Base-by-base conservation (phyloP, 2,113 vertebrate genomes). In the Apteryx mantelli region DNA sequence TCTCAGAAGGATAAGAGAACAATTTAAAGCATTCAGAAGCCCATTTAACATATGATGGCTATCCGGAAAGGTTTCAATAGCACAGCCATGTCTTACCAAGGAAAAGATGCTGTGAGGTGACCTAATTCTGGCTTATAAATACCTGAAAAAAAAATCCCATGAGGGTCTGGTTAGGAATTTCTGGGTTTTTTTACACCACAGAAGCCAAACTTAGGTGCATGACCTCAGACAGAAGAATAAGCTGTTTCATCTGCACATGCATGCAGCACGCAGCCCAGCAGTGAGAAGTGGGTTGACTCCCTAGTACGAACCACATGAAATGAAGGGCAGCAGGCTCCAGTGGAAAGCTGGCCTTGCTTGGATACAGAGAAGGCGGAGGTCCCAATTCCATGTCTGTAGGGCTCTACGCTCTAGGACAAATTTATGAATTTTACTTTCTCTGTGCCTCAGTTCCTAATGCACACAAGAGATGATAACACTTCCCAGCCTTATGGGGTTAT, bases 191-290 rank as follows among this genome's bases (percentile, higher is more conserved):
- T 63, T 80, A 42, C 18, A 19, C 13, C 30, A 34, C 12, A 74
- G 13, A 88, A 73, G 12, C 6, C 80, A 88, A 36, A 52, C 55
- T 21, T 1, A 53, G 12, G 6, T 13, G 13, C 34, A n/a, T 32
- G 13, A 74, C 25, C 14, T 71, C 3, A 5, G 9, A 5, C n/a
- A 76, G 25, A 64, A 14, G 9, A 90, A 82, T 63, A 13, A 36
- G 21, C 24, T 42, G 15, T 46, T 87, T 73, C 14, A 12, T 25
- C 28, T 25, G 13, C 10, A 19, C 3, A 34, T 6, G 44, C 11
- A 30, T 1, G 3, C 5, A 84, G 3, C 28, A 36, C 14, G 8
- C 1, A 2, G 20, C 10, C 46, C n/a, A 48, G 30, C 8, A 40
- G 28, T 0, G 0, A 20, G 14, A 21, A n/a, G 7, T 19, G 11